These are phyloP conservation scores for Oryzias dopingdopingensis DNA, from an alignment of 2,797 vertebrate species.

Conservation along the genomic window DNA sequence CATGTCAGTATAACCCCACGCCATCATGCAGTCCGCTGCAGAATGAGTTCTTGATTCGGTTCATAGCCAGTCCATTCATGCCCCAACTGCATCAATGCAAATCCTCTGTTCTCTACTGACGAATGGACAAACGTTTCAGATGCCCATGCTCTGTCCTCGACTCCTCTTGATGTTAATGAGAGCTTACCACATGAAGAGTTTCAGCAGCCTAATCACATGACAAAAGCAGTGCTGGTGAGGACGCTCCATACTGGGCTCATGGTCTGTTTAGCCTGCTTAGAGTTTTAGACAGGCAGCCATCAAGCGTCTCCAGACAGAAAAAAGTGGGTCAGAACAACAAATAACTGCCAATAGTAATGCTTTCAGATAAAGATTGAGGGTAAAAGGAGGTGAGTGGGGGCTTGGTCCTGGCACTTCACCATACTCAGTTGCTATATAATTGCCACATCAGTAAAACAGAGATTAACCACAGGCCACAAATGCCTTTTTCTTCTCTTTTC, in stretches of 20 bases:
- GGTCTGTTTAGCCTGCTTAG: constrained; percentile 24
- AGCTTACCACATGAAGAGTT: constrained; percentile 52
- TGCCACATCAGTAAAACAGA: constrained; percentile 56
- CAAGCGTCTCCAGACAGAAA: constrained; percentile 53
- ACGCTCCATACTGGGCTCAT: constrained; percentile 47
- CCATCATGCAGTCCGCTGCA: constrained; percentile 60
- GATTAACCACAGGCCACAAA: constrained; percentile 55
- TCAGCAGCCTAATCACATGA: constrained; percentile 52
- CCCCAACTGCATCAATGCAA: constrained; percentile 57
- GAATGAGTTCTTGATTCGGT: constrained; percentile 68
- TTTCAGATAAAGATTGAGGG: constrained; percentile 51
- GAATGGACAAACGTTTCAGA: constrained; percentile 49
- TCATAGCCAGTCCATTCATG: constrained; percentile 48
- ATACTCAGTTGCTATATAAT: constrained; percentile 48
- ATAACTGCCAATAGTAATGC: constrained; percentile 57
- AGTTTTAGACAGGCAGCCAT: constrained; percentile 45
- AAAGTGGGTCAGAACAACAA: constrained; percentile 52
- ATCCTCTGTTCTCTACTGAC: constrained; percentile 51
- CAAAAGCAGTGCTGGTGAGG: constrained; percentile 24
- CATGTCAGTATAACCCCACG: constrained; percentile 74
- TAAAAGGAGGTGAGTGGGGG: constrained; percentile 29
- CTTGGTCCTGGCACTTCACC: constrained; percentile 33
- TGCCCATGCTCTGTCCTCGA: constrained; percentile 64
- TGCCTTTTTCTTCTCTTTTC: constrained; percentile 7
- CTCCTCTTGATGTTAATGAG: constrained; percentile 68